Evolutionary conservation across 2,797 vertebrate species (phyloP).

Genomic region (Oceanodroma leucorhoa): DNA sequence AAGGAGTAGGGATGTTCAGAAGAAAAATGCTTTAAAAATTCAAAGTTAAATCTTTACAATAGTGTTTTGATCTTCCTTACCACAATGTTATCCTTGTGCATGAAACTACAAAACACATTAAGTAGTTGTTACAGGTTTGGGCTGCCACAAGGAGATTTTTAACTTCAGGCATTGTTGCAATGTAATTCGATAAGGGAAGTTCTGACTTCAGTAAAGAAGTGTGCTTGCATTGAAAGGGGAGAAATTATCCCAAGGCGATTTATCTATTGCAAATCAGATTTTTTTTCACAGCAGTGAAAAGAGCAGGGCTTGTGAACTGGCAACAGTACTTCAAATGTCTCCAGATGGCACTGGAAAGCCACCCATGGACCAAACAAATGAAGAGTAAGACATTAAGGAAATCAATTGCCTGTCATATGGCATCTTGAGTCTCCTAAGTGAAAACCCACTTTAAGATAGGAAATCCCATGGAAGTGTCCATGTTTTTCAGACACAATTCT

Average conservation of each 20-base stretch:
- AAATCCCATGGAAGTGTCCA: neutral
- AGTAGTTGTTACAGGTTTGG: neutral
- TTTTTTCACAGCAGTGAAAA: neutral
- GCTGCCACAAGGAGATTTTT: neutral
- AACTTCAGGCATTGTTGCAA: neutral
- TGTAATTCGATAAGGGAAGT: neutral
- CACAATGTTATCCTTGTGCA: neutral
- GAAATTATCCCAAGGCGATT: neutral
- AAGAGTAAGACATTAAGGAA: neutral
- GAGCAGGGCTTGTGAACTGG: neutral
- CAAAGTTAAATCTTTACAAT: neutral
- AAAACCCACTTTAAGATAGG: neutral
- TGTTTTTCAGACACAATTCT: neutral
- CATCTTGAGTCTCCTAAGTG: neutral
- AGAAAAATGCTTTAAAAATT: neutral
- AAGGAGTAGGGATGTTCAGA: neutral
- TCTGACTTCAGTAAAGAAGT: neutral
- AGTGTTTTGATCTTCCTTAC: neutral
- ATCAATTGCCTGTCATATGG: neutral
- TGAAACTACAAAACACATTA: neutral
- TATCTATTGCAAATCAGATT: neutral
- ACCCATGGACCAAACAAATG: neutral
- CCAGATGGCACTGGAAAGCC: neutral
- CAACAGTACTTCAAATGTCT: neutral
- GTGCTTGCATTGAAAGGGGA: neutral